Evolutionary conservation across 2,888 invertebrate species (phyloP), one percentile per base, ranked within the genome.

Genomic region (Tetragonisca angustula): DNA sequence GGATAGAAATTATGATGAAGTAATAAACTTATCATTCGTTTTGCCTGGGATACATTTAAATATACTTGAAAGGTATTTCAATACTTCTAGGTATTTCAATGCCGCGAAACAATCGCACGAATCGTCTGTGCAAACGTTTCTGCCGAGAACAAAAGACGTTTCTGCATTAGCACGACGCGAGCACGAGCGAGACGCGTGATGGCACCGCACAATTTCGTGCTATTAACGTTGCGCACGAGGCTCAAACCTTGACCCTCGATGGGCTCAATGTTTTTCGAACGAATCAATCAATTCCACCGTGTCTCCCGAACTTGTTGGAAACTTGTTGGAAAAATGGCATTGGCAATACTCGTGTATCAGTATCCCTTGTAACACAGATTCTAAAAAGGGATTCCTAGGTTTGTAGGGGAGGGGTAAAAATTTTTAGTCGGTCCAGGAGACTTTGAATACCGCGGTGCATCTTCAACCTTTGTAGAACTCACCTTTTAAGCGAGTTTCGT

Each of bases 381-480:
- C 32, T n/a, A 36, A 73, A 50, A 21, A 19, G 52, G 32, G 9
- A 62, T 52, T 3, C 15, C 50, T 21, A 4, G 17, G 17, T 9
- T 73, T 19, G 4, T 61, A 9, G 43, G 11, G 43, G 43, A 21
- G 52, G 9, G 64, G n/a, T n/a, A n/a, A n/a, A n/a, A 73, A 62
- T 64, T 17, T 52, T 73, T 50, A 17, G 50, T 62, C 62, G 5
- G 5, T 11, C 27, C 19, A 5, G 17, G 9, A 13, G 27, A 21
- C 62, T 73, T 21, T 24, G 62, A 32, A 27, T 62, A 64, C n/a
- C 2, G 62, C 24, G n/a, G n/a, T 50, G 50, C 62, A n/a, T 36
- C 52, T 52, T 64, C n/a, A 32, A 62, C 21, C 62, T 73, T 73
- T 64, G 62, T 64, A 36, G 61, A 52, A 64, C 11, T 73, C 50